A percentile compares a stretch with the other conserved stretches of the same genome.
Evolutionary conservation across 1,140 invertebrate genomes (phyloP).

Genomic region (Mya arenaria): DNA sequence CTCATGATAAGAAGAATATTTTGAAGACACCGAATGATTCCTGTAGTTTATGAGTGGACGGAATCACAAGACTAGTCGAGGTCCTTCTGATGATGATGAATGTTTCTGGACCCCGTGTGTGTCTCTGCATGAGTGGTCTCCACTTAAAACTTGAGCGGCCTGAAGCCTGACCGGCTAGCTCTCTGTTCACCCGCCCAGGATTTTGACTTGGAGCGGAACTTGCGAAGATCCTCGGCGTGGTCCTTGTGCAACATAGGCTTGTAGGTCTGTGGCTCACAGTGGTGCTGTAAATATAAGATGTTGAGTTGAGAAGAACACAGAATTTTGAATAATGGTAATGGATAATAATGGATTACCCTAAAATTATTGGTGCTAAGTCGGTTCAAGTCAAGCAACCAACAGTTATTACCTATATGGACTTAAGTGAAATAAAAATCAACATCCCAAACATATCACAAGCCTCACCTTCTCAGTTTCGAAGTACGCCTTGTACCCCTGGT

Average conservation of each 20-base stretch:
- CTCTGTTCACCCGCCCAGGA: conserved; percentile 82
- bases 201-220: conserved; percentile 90
- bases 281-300: conserved; percentile 80
- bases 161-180: conserved; percentile 62
- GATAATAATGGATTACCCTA: no score
- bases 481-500: conserved; percentile 97
- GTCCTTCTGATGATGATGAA: neutral
- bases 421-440: neutral
- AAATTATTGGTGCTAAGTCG: neutral
- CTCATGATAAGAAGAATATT: no score
- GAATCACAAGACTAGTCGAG: no score
- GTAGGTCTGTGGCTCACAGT: conserved; percentile 91
- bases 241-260: conserved; percentile 90
- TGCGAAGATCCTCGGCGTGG: conserved; percentile 87
- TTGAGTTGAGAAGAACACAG: no score
- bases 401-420: neutral
- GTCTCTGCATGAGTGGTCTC: neutral
- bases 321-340: no score
- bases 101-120: neutral
- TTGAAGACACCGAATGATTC: no score
- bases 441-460: neutral
- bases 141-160: conserved; percentile 71
- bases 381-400: neutral
- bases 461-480: conserved; percentile 85
- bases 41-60: no score